Conservation (phyloP, 1,140 invertebrate genomes). For the Agraylea sexmaculata region DNA sequence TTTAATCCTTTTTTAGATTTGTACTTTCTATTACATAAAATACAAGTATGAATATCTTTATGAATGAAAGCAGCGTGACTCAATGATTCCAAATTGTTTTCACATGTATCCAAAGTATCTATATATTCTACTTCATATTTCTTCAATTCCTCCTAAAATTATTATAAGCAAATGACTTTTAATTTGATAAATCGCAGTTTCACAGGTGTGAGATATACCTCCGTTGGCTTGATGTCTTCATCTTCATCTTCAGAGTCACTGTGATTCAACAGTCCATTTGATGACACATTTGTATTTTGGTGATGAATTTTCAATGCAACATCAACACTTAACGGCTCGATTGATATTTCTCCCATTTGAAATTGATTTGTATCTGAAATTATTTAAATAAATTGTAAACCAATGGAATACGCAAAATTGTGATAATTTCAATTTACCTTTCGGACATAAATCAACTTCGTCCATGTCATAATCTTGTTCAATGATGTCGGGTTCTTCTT, state of each 20-base stretch:
- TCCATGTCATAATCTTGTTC: no score
- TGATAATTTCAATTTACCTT: no score
- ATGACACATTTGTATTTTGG: not conserved
- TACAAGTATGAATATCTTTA: not conserved
- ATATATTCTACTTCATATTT: not conserved
- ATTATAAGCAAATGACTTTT: not conserved
- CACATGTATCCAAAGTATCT: no score
- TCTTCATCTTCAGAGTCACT: no score
- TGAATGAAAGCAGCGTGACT: not conserved
- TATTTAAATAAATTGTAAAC: not conserved
- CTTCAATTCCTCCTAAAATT: conserved; percentile 1
- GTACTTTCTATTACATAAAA: conserved; percentile 7
- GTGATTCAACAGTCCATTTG: no score
- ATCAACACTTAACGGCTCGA: conserved; percentile 14
- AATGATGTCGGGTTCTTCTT: no score
- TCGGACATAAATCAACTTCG: no score
- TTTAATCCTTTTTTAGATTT: conserved; percentile 10
- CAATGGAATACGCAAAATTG: no score
- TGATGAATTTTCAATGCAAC: conserved; percentile 12
- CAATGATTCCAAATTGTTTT: not conserved
- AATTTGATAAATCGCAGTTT: not conserved
- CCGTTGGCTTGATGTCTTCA: no score
- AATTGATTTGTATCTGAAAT: not conserved
- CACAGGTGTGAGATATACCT: no score
- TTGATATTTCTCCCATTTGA: conserved; percentile 3